Percentiles rank a stretch among this genome's conserved stretches.
These are phyloP conservation scores for Axea sp. DNA, from an alignment of 2,888 invertebrate species.

Conservation along the genomic window DNA sequence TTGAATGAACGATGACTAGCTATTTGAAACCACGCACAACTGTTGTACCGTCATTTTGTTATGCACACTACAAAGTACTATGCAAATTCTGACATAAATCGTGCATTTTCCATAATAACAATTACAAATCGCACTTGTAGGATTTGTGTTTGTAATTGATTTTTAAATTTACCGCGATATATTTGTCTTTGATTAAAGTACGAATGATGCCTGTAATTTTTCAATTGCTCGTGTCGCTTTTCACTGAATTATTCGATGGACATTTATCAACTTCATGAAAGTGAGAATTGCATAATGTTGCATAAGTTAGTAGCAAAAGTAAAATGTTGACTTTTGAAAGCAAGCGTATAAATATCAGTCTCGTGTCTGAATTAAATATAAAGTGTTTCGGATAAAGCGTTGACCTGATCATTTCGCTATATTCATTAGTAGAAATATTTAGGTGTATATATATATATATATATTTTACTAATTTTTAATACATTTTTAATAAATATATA, in stretches of 20 bases:
- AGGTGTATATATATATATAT: too few species aligned
- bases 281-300: conserved; percentile 1
- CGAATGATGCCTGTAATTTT: conserved; percentile 8
- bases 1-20: conserved; percentile 55
- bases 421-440: too few species aligned
- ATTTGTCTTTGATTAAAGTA: not conserved
- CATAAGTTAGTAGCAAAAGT: conserved; percentile 1
- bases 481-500: too few species aligned
- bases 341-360: not conserved
- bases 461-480: too few species aligned
- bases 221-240: conserved; percentile 2
- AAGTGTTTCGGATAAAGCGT: too few species aligned
- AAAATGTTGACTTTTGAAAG: not conserved
- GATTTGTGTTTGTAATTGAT: conserved; percentile 14
- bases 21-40: conserved; percentile 32
- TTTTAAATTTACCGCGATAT: conserved; percentile 1
- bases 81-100: conserved; percentile 41
- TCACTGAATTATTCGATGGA: conserved; percentile 1
- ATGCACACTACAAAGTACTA: conserved; percentile 37
- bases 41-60: conserved; percentile 45
- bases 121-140: conserved; percentile 17
- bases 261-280: conserved; percentile 9
- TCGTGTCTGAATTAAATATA: conserved; percentile 1
- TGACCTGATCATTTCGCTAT: too few species aligned
- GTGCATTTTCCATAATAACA: conserved; percentile 21